Evolutionary conservation across 1,140 invertebrate species (phyloP).

Genomic region (Himalopsyche phryganea): DNA sequence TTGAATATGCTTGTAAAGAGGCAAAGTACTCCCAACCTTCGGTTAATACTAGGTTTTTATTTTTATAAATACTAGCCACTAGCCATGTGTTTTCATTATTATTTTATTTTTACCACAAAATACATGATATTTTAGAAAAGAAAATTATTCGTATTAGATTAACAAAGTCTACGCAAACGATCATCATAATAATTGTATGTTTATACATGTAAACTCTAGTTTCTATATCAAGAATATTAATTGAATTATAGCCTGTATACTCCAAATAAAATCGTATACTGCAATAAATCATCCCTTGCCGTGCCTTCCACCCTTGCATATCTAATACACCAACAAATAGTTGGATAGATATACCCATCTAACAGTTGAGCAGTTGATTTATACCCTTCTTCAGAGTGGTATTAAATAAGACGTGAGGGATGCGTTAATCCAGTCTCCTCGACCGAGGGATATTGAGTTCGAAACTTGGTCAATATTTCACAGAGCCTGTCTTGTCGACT

Average conservation of each 20-base stretch:
- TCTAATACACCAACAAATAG: neutral
- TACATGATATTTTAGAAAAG: no score
- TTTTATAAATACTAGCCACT: no score
- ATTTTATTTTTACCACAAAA: no score
- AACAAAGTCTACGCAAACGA: no score
- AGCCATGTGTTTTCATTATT: no score
- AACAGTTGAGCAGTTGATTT: constrained; percentile 28
- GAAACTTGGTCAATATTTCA: constrained; percentile 34
- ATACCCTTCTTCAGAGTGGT: constrained; percentile 33
- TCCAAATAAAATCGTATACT: constrained; percentile 21
- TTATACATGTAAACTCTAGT: no score
- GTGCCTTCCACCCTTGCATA: neutral
- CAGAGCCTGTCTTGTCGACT: neutral
- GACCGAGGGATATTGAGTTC: constrained; percentile 18
- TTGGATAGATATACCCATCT: neutral
- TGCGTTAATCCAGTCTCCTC: constrained; percentile 30
- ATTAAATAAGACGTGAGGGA: constrained; percentile 35
- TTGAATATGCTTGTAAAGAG: no score
- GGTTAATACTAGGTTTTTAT: no score
- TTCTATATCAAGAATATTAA: no score
- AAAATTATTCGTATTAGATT: no score
- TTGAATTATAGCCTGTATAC: constrained; percentile 18
- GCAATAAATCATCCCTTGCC: constrained; percentile 26
- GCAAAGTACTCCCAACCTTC: no score
- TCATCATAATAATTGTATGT: no score